These are phyloP conservation scores for Patella depressa DNA, from an alignment of 2,888 invertebrate genomes.

Conservation along the genomic window DNA sequence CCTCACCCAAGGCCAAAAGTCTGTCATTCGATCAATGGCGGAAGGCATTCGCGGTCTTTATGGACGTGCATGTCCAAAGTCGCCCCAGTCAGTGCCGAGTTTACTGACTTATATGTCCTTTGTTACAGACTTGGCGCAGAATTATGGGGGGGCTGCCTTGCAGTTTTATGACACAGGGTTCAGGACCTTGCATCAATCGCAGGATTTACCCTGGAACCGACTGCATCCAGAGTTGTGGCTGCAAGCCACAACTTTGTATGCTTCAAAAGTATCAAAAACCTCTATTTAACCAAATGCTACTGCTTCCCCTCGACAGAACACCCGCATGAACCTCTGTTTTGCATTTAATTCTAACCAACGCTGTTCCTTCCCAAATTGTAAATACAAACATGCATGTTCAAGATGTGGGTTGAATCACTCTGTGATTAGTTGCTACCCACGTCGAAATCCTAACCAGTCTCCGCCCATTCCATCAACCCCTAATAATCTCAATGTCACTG, in stretches of 20 bases:
- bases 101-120: no score
- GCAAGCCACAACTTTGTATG: background rate
- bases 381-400: background rate
- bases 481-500: no score
- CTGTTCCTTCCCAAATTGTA: background rate
- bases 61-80: no score
- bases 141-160: background rate
- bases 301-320: background rate
- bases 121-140: background rate
- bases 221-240: background rate
- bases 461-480: no score
- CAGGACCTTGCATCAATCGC: background rate
- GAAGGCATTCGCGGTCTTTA: no score
- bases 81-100: no score
- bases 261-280: background rate
- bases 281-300: background rate
- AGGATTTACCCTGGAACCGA: background rate
- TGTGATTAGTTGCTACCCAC: background rate
- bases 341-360: background rate
- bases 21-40: no score
- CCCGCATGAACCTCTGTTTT: background rate
- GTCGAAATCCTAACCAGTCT: no score
- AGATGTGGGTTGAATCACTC: background rate
- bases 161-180: background rate
- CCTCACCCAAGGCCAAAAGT: no score